phyloP scores from a whole-genome alignment of 2,113 vertebrate species.

The Aphyosemion australe region DNA sequence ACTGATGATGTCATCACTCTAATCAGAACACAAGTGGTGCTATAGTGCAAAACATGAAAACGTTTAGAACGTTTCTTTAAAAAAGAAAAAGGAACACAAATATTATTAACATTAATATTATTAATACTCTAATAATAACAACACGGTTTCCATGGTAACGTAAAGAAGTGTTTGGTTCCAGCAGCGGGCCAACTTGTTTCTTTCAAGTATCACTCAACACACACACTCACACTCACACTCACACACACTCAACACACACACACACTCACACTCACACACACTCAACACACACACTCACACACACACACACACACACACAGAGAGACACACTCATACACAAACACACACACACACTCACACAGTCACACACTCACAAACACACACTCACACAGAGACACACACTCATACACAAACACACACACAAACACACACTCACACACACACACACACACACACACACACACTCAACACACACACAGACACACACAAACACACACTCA shows the following conservation, averaged over 20 bases:
- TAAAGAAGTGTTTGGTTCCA: slow-evolving; percentile 98
- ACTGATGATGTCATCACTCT: slow-evolving; percentile 66
- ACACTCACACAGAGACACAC: not conserved
- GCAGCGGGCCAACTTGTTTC: slow-evolving; percentile 96
- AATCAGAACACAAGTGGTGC: slow-evolving; percentile 87
- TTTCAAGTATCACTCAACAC: slow-evolving; percentile 97
- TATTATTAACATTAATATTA: slow-evolving; percentile 61
- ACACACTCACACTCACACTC: slow-evolving; percentile 41
- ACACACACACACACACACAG: too few relatives aligned
- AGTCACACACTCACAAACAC: slow-evolving; percentile 22
- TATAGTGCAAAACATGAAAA: slow-evolving; percentile 97
- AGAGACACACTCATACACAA: too few relatives aligned
- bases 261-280: not conserved
- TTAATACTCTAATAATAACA: slow-evolving; percentile 67
- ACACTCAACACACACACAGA: too few relatives aligned
- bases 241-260: slow-evolving; percentile 12
- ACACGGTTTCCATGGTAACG: slow-evolving; percentile 73
- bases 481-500: too few relatives aligned
- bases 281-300: too few relatives aligned
- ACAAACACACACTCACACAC: too few relatives aligned
- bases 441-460: too few relatives aligned
- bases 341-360: too few relatives aligned
- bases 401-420: too few relatives aligned
- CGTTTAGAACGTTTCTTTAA: slow-evolving; percentile 77
- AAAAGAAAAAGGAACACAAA: slow-evolving; percentile 33